Evolutionary conservation across 1,140 invertebrate species (phyloP).

Genomic region (Aphis craccivora): DNA sequence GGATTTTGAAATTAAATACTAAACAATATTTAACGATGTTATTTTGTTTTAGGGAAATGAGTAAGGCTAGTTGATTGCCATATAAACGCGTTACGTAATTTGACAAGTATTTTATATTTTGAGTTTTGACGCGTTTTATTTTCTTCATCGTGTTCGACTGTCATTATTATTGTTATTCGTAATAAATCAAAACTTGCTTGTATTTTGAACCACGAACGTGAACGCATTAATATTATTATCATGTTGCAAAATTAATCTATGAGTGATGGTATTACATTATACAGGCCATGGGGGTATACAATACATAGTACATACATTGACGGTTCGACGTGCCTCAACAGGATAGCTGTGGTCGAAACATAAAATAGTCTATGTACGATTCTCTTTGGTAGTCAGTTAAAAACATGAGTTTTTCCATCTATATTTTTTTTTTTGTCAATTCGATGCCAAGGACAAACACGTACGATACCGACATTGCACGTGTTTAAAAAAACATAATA

Average conservation of each 20-base stretch:
- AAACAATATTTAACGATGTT: constrained; percentile 6
- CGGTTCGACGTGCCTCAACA: constrained; percentile 10
- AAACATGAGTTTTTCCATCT: constrained; percentile 18
- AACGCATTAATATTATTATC: background rate
- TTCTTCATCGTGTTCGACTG: background rate
- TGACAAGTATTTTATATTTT: background rate
- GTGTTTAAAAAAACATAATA: constrained; percentile 28
- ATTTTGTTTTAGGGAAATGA: background rate
- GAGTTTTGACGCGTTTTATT: background rate
- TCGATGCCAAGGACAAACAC: constrained; percentile 48
- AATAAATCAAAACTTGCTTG: background rate
- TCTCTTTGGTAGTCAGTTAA: constrained; percentile 34
- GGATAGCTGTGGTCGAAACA: background rate
- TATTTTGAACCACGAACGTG: background rate
- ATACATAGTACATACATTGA: background rate
- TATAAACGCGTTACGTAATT: background rate
- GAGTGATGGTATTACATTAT: background rate
- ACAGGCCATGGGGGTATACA: background rate
- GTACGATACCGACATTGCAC: constrained; percentile 46
- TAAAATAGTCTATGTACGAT: background rate
- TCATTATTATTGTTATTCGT: background rate
- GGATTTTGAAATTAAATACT: background rate
- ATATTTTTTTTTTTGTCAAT: constrained; percentile 24
- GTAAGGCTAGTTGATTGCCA: background rate
- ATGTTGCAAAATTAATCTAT: constrained; percentile 15